Conservation (phyloP, 2,888 invertebrate genomes). For the Campoplex nolae region DNA sequence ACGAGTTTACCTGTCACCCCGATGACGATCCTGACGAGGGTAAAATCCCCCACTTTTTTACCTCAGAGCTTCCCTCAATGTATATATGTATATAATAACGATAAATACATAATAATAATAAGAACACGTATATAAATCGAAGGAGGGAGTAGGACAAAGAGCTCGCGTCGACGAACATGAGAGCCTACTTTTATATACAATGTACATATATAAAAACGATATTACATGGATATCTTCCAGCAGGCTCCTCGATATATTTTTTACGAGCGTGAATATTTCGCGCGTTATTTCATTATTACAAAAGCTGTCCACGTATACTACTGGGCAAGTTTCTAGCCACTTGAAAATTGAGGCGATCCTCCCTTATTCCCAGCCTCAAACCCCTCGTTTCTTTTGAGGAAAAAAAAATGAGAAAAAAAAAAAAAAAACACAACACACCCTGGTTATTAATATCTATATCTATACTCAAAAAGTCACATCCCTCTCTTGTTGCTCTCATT, state of each 20-base stretch:
- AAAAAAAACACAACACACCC: not conserved
- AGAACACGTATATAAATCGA: not conserved
- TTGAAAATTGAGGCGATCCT: constrained; percentile 33
- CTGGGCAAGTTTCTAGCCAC: constrained; percentile 43
- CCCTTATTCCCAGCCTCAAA: constrained; percentile 21
- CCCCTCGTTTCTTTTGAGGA: not conserved
- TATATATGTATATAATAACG: constrained; percentile 62
- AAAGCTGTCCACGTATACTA: constrained; percentile 26
- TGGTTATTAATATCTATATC: not conserved
- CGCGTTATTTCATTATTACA: constrained; percentile 61
- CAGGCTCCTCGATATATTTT: constrained; percentile 54
- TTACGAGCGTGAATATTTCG: constrained; percentile 46
- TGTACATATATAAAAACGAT: constrained; percentile 29
- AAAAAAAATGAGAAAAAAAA: not conserved
- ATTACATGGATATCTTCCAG: constrained; percentile 1
- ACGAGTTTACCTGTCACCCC: constrained; percentile 82
- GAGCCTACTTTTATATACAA: constrained; percentile 41
- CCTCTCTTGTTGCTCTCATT: constrained; percentile 11
- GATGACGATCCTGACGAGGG: constrained; percentile 83
- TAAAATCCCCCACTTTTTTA: constrained; percentile 63
- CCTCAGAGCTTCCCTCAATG: constrained; percentile 46
- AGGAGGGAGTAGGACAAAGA: constrained; percentile 17
- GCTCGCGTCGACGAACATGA: not conserved
- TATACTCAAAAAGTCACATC: constrained; percentile 13
- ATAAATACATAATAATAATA: not conserved